These are phyloP conservation scores for Aphelenchoides avenae DNA, from an alignment of 1,140 invertebrate genomes.

Conservation along the genomic window DNA sequence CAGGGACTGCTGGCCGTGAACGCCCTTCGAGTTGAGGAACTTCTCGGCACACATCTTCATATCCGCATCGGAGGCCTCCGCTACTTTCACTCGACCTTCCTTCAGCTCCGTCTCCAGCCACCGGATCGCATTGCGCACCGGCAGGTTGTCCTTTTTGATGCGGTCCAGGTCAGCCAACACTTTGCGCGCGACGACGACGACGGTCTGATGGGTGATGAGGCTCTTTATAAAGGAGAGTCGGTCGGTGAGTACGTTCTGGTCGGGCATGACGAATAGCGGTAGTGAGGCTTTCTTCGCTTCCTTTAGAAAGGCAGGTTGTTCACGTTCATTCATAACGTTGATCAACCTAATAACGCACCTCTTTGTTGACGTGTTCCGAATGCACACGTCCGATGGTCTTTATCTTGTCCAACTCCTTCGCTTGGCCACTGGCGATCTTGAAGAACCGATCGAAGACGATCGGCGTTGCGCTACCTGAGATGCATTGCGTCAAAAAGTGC, in stretches of 20 bases:
- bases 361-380: conserved; percentile 11
- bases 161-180: conserved; percentile 13
- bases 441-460: conserved; percentile 12
- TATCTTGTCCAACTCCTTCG: conserved; percentile 12
- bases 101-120: too few species aligned
- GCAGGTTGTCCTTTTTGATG: conserved; percentile 12
- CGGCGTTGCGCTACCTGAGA: background rate
- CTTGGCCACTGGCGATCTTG: background rate
- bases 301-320: conserved; percentile 6
- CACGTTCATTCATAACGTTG: background rate
- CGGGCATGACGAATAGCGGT: conserved; percentile 10
- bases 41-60: too few species aligned
- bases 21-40: too few species aligned
- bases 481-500: background rate
- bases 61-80: too few species aligned
- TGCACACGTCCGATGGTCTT: conserved; percentile 8
- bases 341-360: conserved; percentile 1
- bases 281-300: conserved; percentile 9
- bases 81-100: too few species aligned
- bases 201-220: background rate
- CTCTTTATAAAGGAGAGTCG: conserved; percentile 2
- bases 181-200: conserved; percentile 4
- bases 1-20: too few species aligned
- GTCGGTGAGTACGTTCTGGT: conserved; percentile 1
- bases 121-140: conserved; percentile 14